Evolutionary conservation across 2,113 vertebrate species (phyloP).

Genomic region (Hyaena hyaena): DNA sequence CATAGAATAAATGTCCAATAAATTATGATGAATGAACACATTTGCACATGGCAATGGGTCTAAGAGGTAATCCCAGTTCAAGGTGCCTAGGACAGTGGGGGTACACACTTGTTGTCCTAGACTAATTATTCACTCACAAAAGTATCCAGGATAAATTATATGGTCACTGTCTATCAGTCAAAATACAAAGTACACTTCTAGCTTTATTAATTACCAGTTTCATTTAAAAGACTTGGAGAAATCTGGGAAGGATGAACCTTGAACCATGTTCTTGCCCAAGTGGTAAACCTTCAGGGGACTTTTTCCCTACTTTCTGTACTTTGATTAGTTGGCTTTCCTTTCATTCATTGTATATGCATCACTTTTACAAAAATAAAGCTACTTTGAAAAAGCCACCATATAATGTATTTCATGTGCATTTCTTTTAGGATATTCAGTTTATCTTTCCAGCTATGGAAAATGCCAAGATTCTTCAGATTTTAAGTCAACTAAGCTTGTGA

Average conservation of each 20-base stretch:
- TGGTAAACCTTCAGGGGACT: not conserved
- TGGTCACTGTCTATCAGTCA: not conserved
- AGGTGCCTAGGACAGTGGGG: not conserved
- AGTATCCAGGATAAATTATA: not conserved
- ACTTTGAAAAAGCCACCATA: not conserved
- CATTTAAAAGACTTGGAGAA: not conserved
- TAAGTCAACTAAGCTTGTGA: constrained; percentile 20
- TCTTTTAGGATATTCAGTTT: constrained; percentile 48
- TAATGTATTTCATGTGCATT: constrained; percentile 19
- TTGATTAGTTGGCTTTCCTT: not conserved
- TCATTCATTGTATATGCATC: not conserved
- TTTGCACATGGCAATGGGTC: not conserved
- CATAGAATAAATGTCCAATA: not conserved
- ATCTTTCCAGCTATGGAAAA: not conserved
- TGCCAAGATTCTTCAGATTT: not conserved
- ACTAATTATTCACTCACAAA: not conserved
- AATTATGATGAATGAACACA: not conserved
- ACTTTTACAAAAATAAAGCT: constrained; percentile 15
- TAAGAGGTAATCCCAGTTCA: not conserved
- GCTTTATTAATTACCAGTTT: not conserved
- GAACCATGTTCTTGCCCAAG: not conserved
- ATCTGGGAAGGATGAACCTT: not conserved
- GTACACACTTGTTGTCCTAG: not conserved
- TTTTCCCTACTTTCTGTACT: not conserved
- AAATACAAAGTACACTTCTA: not conserved